Base-by-base conservation (phyloP, 1,140 invertebrate genomes). In the Drosophila repletoides region DNA sequence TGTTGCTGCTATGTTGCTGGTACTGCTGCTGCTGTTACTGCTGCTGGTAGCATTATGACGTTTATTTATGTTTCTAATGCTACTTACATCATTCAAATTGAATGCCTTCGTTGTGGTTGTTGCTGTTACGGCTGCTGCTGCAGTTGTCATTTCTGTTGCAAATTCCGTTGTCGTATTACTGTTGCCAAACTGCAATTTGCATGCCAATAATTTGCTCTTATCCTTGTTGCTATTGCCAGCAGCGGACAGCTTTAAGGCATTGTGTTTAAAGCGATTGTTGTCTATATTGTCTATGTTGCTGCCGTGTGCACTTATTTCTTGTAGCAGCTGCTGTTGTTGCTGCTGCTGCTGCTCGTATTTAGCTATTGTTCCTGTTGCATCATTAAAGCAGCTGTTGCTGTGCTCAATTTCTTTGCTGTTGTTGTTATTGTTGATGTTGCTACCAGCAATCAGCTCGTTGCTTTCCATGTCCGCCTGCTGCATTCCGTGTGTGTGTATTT, bases 11-110 rank as follows among this genome's bases (percentile, higher is more conserved):
- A 31, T 12, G 45, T 1, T 40, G 43, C 2, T 63, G 55, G 3
- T 48, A 61, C 10, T 53, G 68, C 3, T 33, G 33, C 5, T 61
- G 36, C 12, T 48, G 64, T 4, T 70, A 69, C 31, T 80, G 43
- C 9, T 83, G 79, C 71, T 80, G 56, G 70, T 75, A 74, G 60
- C 71, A 84, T 84, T 69, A 14, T 86, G 73, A 40, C 76, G 63
- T 84, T 84, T 80, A 80, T 86, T 80, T 87, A 46, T 52, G 61
- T 15, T 61, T 60, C 61, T 79, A 71, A 56, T 67, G 72, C 80
- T 86, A 87, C 80, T 86, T 87, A 86, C 80, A 80, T 87, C 80
- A 86, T 88, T 86, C 51, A 86, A 70, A 80, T 79, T 86, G 61
- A 86, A 87, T 76, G 76, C 75, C 76, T 76, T 75, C 14, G 61